phyloP scores from a whole-genome alignment of 2,888 invertebrate species.

The Xylophagus ater region DNA sequence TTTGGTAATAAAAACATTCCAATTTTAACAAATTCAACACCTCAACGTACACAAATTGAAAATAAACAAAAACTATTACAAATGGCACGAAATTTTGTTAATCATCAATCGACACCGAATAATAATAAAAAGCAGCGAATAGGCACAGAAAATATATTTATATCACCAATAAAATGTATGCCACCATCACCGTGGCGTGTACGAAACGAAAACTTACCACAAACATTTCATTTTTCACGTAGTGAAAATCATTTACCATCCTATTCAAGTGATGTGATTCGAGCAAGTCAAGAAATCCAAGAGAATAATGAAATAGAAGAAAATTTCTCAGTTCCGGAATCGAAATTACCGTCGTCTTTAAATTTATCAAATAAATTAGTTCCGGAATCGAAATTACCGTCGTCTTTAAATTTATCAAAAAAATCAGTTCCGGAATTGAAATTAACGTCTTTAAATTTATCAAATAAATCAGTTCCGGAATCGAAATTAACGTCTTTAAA shows the following conservation, averaged over 20 bases:
- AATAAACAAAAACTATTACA: conserved; percentile 22
- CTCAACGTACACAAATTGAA: conserved; percentile 12
- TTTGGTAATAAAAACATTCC: too few species aligned
- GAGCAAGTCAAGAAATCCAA: conserved; percentile 21
- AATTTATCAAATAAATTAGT: conserved; percentile 4
- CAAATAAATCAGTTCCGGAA: conserved; percentile 15
- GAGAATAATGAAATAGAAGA: conserved; percentile 12
- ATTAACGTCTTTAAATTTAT: conserved; percentile 19
- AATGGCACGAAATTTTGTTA: conserved; percentile 26
- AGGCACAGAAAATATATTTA: too few species aligned
- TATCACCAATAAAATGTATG: too few species aligned
- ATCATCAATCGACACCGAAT: conserved; percentile 26
- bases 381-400: conserved; percentile 23
- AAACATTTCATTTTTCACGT: conserved; percentile 27
- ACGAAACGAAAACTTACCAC: conserved; percentile 25
- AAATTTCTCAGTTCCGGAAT: conserved; percentile 15
- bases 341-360: conserved; percentile 20
- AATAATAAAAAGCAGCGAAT: too few species aligned
- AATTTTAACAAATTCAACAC: conserved; percentile 13
- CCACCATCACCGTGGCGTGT: conserved; percentile 36
- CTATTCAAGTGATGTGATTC: conserved; percentile 32
- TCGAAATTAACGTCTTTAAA: conserved; percentile 21
- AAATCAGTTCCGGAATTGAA: conserved; percentile 19
- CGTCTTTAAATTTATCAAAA: not conserved
- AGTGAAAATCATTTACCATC: conserved; percentile 32